Percentiles rank a stretch among this genome's conserved stretches.
Evolutionary conservation across 1,140 invertebrate genomes (phyloP).

Genomic region (Heliconius hewitsoni): DNA sequence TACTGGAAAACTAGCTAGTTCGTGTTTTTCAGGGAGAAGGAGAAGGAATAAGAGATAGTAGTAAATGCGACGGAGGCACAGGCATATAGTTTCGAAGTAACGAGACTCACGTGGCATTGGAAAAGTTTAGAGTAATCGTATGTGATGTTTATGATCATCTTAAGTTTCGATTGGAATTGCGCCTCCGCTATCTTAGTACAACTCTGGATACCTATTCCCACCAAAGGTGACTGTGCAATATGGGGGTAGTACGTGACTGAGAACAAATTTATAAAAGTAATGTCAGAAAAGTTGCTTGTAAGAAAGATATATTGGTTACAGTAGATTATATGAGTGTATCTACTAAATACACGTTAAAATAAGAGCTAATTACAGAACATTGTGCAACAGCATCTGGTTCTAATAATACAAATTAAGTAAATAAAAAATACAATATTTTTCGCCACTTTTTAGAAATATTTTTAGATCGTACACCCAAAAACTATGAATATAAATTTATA

Average conservation of each 20-base stretch:
- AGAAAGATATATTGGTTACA: background rate
- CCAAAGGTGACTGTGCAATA: conserved; percentile 29
- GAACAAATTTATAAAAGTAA: conserved; percentile 8
- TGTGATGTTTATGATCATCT: conserved; percentile 62
- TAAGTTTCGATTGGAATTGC: conserved; percentile 59
- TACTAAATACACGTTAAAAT: background rate
- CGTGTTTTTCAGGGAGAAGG: conserved; percentile 8
- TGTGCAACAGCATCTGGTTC: background rate
- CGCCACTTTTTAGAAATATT: background rate
- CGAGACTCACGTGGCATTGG: conserved; percentile 44
- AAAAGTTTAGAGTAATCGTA: conserved; percentile 56
- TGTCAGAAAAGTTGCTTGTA: background rate
- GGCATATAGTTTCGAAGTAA: conserved; percentile 46
- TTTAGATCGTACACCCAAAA: background rate
- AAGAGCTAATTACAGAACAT: background rate
- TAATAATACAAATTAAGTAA: background rate
- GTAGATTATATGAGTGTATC: background rate
- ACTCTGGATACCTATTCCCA: conserved; percentile 49
- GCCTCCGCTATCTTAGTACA: conserved; percentile 48
- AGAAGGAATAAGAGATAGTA: conserved; percentile 27
- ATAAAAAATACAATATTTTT: too few relatives aligned
- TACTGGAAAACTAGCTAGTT: conserved; percentile 38
- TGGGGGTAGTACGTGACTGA: conserved; percentile 30
- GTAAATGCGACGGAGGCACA: conserved; percentile 26
- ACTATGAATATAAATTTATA: conserved; percentile 27